Evolutionary conservation across 2,113 vertebrate genomes (phyloP).

Genomic region (Crotophaga sulcirostris): DNA sequence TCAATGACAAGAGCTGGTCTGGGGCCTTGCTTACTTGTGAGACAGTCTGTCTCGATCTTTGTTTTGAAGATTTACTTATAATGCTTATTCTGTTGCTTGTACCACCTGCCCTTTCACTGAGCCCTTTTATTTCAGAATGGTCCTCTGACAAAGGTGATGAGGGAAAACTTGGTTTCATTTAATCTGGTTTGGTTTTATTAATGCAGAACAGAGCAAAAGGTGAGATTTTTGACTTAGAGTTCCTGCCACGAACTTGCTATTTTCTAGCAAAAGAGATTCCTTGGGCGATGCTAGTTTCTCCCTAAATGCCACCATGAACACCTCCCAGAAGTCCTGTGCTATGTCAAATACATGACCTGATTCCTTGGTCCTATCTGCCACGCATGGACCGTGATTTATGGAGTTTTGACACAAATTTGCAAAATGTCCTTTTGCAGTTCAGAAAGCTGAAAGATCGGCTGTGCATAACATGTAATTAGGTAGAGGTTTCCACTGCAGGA

Average conservation of each 20-base stretch:
- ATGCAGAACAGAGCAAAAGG: background rate
- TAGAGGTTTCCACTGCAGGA: background rate
- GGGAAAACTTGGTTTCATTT: background rate
- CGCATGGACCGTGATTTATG: background rate
- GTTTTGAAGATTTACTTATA: background rate
- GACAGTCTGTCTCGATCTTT: background rate
- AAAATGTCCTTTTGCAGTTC: background rate
- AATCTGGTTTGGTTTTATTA: background rate
- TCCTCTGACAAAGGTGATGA: background rate
- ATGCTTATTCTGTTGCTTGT: background rate
- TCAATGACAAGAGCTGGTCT: background rate
- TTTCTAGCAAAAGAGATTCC: background rate
- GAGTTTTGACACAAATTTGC: background rate
- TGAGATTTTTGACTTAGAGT: background rate
- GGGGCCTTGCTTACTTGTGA: background rate
- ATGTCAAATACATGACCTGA: background rate
- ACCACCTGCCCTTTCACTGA: background rate
- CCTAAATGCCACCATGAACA: background rate
- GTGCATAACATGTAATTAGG: background rate
- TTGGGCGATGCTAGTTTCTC: background rate
- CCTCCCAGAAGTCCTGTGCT: background rate
- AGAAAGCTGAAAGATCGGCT: background rate
- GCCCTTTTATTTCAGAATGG: background rate
- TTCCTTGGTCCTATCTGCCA: background rate
- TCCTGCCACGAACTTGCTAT: background rate